Conservation (phyloP, 2,113 vertebrate genomes). For the Myotis brandtii region DNA sequence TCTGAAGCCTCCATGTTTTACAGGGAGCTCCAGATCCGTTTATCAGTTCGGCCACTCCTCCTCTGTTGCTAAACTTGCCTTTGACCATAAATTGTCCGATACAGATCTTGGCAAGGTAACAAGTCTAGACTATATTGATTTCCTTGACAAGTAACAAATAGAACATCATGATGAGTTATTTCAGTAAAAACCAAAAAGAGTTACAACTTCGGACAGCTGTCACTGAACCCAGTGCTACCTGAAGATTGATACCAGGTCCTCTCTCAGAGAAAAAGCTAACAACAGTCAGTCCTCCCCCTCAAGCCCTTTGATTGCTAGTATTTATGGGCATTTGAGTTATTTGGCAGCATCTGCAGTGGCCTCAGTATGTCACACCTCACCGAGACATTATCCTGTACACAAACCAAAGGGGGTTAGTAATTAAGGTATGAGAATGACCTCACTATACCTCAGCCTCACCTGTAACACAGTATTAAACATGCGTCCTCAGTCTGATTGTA, state of each 20-base stretch:
- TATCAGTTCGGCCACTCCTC: not conserved
- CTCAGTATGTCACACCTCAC: not conserved
- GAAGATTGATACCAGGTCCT: slow-evolving; percentile 39
- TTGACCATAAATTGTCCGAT: slow-evolving; percentile 68
- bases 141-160: slow-evolving; percentile 79
- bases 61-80: slow-evolving; percentile 19
- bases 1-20: not conserved
- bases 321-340: not conserved
- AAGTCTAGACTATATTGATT: slow-evolving; percentile 80
- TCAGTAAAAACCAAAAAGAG: slow-evolving; percentile 68
- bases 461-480: not conserved
- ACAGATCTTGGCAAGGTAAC: slow-evolving; percentile 72
- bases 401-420: not conserved
- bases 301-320: not conserved
- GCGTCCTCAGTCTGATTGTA: not conserved
- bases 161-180: slow-evolving; percentile 78
- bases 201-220: slow-evolving; percentile 70
- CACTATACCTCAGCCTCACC: not conserved
- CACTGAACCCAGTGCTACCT: slow-evolving; percentile 50
- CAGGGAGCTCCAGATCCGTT: not conserved
- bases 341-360: not conserved
- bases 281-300: not conserved
- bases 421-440: not conserved
- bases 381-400: not conserved
- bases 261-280: slow-evolving; percentile 3